These are phyloP conservation scores for Nephila pilipes DNA, from an alignment of 1,140 invertebrate genomes.

Conservation along the genomic window DNA sequence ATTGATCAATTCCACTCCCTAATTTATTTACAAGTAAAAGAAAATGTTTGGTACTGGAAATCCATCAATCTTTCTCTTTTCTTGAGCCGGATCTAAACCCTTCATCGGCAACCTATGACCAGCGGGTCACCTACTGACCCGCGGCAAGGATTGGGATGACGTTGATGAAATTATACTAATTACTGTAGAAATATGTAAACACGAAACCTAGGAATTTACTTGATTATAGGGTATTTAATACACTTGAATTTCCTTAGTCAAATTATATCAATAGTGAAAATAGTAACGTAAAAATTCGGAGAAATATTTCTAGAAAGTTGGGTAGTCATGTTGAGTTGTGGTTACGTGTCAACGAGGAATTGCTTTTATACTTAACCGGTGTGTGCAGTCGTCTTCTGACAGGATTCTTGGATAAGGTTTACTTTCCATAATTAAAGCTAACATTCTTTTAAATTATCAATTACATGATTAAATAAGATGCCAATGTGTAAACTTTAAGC, in stretches of 20 bases:
- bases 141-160: constrained; percentile 53
- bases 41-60: not conserved
- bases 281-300: not conserved
- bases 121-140: constrained; percentile 39
- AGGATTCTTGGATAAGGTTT: not conserved
- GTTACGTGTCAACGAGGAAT: constrained; percentile 44
- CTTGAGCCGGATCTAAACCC: not conserved
- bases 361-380: constrained; percentile 30
- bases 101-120: constrained; percentile 44
- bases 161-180: constrained; percentile 42
- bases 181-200: constrained; percentile 28
- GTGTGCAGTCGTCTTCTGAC: not conserved
- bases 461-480: not conserved
- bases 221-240: not conserved
- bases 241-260: not conserved
- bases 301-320: not conserved
- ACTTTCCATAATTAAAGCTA: not conserved
- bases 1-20: not conserved
- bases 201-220: not conserved
- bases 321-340: constrained; percentile 43
- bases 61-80: not conserved
- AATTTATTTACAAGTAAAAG: not conserved
- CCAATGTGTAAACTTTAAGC: not conserved
- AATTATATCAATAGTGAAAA: not conserved
- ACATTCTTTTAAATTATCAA: not conserved